Base-by-base conservation (phyloP, 2,113 vertebrate species). In the Alces alces region DNA sequence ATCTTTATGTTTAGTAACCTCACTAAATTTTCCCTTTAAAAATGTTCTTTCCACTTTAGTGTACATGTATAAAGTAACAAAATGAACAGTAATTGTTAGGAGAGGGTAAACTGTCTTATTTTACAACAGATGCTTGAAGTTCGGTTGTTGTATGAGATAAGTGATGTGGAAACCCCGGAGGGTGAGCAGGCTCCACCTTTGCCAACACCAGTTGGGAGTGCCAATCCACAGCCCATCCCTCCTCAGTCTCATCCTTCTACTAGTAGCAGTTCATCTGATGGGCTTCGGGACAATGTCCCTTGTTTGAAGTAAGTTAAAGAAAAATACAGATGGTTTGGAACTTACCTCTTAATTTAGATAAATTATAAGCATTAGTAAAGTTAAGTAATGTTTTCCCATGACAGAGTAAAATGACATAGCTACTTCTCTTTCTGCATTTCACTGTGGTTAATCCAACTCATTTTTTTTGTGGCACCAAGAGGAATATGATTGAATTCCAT, bases 191-290 rank as follows among this genome's bases (percentile, higher is more conserved):
- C 99, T 1, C 99, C 99, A 36, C 98, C 99, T 64, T 98, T 98
- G 97, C 99, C 99, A 86, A 99, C 99, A 78, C 99, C 99, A 0
- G 99, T 99, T 79, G 99, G 99, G 93, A 99, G 99, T 80, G 98
- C 99, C 94, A 99, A 99, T 98, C 99, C 99, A 96, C 99, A 99
- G 82, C 99, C 99, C n/a, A 97, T 99, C 43, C 99, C 98, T 86
- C 99, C 99, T 21, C 99, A 99, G 96, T 99, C 99, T 88, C 99
- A 99, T 92, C 99, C 99, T 14, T 99, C 99, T 93, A 99, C 99
- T 97, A 99, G 99, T 97, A 99, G 99, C 98, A 99, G 99, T 98
- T 99, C 99, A 36, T 99, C 99, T 25, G 99, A 99, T 82, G 99
- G 99, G 19, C 99, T 99, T 96, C 99, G 99, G 80, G 99, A 99